phyloP scores from a whole-genome alignment of 2,797 vertebrate species.

The Tadarida brasiliensis region DNA sequence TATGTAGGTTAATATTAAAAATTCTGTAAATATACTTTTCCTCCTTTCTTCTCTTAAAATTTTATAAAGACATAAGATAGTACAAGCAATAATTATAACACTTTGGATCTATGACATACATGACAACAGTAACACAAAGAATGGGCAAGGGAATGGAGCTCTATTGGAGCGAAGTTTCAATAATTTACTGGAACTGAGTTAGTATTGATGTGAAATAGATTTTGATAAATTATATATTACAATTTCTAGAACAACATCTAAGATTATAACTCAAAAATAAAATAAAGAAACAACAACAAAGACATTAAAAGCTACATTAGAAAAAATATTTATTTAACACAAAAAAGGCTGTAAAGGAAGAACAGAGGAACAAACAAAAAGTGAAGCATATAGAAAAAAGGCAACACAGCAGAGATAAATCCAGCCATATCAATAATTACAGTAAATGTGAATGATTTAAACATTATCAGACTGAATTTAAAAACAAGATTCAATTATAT shows the following conservation, averaged over 20 bases:
- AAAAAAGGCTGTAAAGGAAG: background rate
- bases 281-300: background rate
- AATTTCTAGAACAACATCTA: constrained; percentile 7
- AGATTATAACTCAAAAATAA: constrained; percentile 13
- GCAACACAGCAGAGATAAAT: background rate
- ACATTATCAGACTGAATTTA: background rate
- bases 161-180: background rate
- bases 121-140: background rate
- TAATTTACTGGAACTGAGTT: constrained; percentile 16
- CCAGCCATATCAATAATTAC: background rate
- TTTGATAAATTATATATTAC: background rate
- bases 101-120: background rate
- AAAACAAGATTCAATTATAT: background rate
- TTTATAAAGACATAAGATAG: background rate
- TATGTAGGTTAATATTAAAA: background rate
- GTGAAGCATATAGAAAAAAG: background rate
- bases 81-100: background rate
- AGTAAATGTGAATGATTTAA: background rate
- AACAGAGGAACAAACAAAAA: background rate
- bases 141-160: background rate
- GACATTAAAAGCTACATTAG: background rate
- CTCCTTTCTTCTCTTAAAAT: constrained; percentile 14
- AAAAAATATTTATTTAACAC: constrained; percentile 10
- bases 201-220: background rate
- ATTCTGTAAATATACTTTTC: background rate